A percentile compares a stretch with the other conserved stretches of the same genome.
Evolutionary conservation across 2,113 vertebrate genomes (phyloP).

Genomic region (mouse (Mus musculus)): DNA sequence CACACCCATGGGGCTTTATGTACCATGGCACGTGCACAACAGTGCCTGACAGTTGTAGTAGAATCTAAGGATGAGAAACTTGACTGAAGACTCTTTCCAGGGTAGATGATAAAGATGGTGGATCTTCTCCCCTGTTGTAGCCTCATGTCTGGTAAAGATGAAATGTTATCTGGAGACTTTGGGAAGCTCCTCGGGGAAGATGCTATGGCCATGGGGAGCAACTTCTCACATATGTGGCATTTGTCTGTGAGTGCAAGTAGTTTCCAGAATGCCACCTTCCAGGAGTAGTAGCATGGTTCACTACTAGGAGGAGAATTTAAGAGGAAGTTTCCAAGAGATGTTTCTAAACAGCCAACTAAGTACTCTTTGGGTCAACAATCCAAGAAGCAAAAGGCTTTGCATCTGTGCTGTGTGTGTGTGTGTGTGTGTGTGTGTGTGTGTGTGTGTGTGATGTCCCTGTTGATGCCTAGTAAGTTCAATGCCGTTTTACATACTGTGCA

Average conservation of each 20-base stretch:
- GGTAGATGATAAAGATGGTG: background rate
- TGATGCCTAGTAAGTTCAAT: background rate
- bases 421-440: background rate
- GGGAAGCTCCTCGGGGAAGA: background rate
- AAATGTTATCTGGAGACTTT: background rate
- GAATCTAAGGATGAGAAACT: background rate
- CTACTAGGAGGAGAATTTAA: background rate
- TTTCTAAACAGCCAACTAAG: background rate
- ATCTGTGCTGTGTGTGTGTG: background rate
- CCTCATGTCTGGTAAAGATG: background rate
- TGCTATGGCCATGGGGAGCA: background rate
- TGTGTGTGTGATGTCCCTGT: background rate
- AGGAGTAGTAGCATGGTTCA: background rate
- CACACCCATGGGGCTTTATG: background rate
- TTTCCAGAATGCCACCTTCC: background rate
- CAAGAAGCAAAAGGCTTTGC: background rate
- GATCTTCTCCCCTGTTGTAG: background rate
- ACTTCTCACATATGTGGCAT: background rate
- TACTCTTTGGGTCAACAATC: background rate
- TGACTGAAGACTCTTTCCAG: background rate
- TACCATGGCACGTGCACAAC: background rate
- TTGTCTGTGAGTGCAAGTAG: background rate
- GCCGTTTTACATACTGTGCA: background rate
- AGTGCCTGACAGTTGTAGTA: fast-evolving
- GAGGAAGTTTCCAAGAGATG: background rate